Evolutionary conservation across 2,888 invertebrate species (phyloP), one percentile per base, ranked within the genome.

Genomic region (Peribatodes rhomboidaria): DNA sequence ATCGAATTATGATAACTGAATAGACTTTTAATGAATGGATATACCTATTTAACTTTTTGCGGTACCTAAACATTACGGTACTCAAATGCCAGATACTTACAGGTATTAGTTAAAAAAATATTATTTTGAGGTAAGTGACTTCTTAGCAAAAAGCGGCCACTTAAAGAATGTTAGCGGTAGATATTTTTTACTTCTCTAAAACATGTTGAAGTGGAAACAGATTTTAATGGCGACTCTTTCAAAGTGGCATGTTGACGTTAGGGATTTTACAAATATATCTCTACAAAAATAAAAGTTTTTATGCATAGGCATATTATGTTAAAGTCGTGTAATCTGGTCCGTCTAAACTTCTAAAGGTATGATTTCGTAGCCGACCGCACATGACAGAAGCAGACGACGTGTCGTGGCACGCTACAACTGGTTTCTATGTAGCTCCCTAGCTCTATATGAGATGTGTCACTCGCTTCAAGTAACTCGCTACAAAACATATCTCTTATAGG

Each of bases 41-140:
- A 27, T 11, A 13, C 16, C 18, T 33, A 37, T 35, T 50, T 9
- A 35, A 50, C 27, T 61, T 44, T 27, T 59, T 33, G 33, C 16
- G 35, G 6, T 11, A 27, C n/a, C n/a, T 35, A 14, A 10, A 49
- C n/a, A 8, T 13, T 35, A 50, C 50, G 50, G 50, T 50, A 50
- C 35, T 50, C 35, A 9, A 50, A 11, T 3, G 20, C 6, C 14
- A 53, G n/a, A 20, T 22, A 53, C 27, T 27, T 27, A 27, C 39
- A 27, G 37, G 16, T 57, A 49, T 37, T 61, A 41, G 46, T 56
- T 65, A 37, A 37, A 53, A 60, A 50, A 39, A 61, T 54, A 57
- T 65, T 49, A 60, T 33, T 60, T 61, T 42, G 27, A 37, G 52
- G 39, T 52, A 55, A 44, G 33, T 55, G 33, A 55, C 44, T 41